These are phyloP conservation scores for Cervus canadensis DNA, from an alignment of 2,113 vertebrate genomes.

Conservation along the genomic window DNA sequence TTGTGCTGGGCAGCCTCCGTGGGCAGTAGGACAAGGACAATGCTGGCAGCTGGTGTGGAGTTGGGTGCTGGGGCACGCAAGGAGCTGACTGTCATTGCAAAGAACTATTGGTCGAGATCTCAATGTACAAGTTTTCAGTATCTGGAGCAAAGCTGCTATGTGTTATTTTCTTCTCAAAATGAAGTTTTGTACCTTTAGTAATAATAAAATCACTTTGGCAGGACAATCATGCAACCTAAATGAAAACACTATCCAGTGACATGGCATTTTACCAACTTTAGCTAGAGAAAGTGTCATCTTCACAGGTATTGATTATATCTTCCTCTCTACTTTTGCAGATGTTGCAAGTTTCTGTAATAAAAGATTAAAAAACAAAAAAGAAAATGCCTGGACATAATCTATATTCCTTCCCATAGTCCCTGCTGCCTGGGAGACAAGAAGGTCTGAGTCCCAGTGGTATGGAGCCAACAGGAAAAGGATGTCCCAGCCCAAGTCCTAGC, in stretches of 20 bases:
- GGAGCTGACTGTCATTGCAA: not conserved
- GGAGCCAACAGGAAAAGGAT: not conserved
- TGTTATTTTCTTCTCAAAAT: constrained; percentile 10
- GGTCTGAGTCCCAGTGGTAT: not conserved
- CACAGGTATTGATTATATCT: not conserved
- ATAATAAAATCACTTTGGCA: not conserved
- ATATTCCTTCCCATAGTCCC: not conserved
- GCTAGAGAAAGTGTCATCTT: not conserved
- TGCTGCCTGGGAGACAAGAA: not conserved
- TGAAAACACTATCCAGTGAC: not conserved
- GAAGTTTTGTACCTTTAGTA: not conserved
- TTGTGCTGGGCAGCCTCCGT: not conserved
- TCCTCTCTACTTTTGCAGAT: not conserved
- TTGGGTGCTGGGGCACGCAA: not conserved
- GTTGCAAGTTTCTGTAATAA: not conserved
- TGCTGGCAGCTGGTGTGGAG: not conserved
- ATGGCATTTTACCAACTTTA: not conserved
- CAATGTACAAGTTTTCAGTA: not conserved
- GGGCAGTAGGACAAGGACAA: not conserved
- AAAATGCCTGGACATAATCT: not conserved
- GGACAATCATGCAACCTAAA: not conserved
- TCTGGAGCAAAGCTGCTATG: not conserved
- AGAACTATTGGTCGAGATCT: not conserved
- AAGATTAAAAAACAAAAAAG: not conserved
- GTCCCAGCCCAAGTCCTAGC: not conserved